Evolutionary conservation across 2,888 invertebrate species (phyloP), one percentile per base, ranked within the genome.

Genomic region (Spialia ferax): DNA sequence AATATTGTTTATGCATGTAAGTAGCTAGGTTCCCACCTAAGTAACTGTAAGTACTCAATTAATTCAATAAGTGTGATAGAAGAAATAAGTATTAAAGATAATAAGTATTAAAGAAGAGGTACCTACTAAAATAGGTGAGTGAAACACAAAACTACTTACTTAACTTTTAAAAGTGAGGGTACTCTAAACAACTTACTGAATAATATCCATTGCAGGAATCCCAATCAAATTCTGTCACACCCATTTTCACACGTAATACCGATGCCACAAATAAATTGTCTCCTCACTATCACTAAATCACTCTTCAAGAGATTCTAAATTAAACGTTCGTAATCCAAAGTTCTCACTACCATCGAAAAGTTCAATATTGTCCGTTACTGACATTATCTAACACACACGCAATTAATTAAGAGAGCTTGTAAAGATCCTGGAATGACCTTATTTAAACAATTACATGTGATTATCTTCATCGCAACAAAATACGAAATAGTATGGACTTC

Each of bases 161-260:
- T 13, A 22, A 22, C 5, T 52, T 52, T 45, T 2, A 23, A 23
- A 52, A 52, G n/a, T 23, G 22, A 52, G 23, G 52, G 26, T 18
- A 29, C 18, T 35, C 15, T 38, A 38, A 66, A 54, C 10, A 70
- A 92, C 93, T 93, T 78, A 93, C 93, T 77, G 93, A 92, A 79
- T 86, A 88, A 81, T 86, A 91, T 84, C 92, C 92, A 85, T 86
- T 88, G 77, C 86, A 90, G 75, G 91, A 86, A 77, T 93, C 93
- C 93, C 92, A 93, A 80, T 93, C 92, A 75, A 83, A 92, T 72
- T 93, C 91, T 76, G 79, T 88, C 86, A 92, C 89, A 87, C 93
- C 93, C 93, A 93, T 93, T 82, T 89, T 91, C 79, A 85, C 72
- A 76, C 70, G 80, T 73, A 81, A 78, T 73, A 60, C 71, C 77